Percentiles rank a stretch among this genome's conserved stretches.
Conservation (phyloP, 2,113 vertebrate genomes). For the Zapus hudsonius region DNA sequence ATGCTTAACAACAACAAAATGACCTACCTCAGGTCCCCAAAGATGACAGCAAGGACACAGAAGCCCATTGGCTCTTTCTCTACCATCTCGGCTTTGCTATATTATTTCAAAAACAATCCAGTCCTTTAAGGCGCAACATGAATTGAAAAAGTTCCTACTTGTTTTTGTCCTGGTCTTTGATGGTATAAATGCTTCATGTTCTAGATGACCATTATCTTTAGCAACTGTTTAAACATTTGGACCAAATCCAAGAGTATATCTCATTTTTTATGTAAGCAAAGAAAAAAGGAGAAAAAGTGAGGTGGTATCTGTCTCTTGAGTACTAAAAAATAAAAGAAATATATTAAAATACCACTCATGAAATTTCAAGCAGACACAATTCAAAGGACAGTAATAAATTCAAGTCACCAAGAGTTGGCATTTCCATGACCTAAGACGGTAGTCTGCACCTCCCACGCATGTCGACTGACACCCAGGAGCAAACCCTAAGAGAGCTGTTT, state of each 20-base stretch:
- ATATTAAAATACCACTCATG: conserved; percentile 56
- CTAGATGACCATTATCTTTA: background rate
- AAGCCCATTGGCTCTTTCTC: conserved; percentile 2
- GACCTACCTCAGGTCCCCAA: background rate
- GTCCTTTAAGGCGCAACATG: background rate
- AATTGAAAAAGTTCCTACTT: conserved; percentile 25
- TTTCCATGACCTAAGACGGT: conserved; percentile 81
- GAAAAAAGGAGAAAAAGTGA: background rate
- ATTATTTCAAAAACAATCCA: conserved; percentile 41
- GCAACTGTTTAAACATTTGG: conserved; percentile 15
- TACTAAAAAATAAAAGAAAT: conserved; percentile 24
- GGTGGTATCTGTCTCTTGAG: background rate
- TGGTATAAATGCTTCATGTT: background rate
- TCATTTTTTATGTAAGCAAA: conserved; percentile 23
- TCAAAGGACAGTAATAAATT: conserved; percentile 69
- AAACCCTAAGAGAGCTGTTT: conserved; percentile 84
- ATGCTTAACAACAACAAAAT: conserved; percentile 23
- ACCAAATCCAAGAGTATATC: conserved; percentile 5
- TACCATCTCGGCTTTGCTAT: background rate
- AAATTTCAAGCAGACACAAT: conserved; percentile 73
- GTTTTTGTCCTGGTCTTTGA: background rate
- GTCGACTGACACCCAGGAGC: conserved; percentile 79
- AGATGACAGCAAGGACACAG: background rate
- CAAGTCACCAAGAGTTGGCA: conserved; percentile 81
- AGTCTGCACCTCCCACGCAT: conserved; percentile 70